A percentile compares a stretch with the other conserved stretches of the same genome.
Conservation (phyloP, 2,113 vertebrate genomes). For the Bettongia penicillata region DNA sequence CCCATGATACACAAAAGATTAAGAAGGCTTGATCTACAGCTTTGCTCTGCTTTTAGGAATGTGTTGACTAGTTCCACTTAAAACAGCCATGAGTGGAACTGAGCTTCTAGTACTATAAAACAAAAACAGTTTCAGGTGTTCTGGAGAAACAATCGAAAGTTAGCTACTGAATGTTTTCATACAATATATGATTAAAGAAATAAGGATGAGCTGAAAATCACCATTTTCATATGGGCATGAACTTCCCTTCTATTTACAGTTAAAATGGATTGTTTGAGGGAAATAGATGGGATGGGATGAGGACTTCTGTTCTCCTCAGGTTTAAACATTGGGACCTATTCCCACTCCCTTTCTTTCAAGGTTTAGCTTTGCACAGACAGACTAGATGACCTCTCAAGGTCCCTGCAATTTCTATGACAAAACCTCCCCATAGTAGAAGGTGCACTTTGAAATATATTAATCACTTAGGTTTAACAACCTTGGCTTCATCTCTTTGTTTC, state of each 20-base stretch:
- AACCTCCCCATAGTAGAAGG: not conserved
- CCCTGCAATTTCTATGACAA: not conserved
- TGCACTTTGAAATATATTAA: constrained; percentile 33
- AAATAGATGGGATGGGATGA: not conserved
- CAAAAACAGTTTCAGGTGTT: not conserved
- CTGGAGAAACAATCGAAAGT: not conserved
- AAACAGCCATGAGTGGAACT: not conserved
- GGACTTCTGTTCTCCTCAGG: not conserved
- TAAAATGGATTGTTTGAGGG: not conserved
- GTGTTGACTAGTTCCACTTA: not conserved
- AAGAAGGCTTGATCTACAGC: not conserved
- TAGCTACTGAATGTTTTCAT: not conserved
- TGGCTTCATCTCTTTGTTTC: constrained; percentile 23
- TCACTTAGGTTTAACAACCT: not conserved
- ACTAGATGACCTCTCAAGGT: not conserved
- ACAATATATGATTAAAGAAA: not conserved
- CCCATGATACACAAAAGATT: not conserved
- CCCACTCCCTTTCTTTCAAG: not conserved
- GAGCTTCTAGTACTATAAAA: constrained; percentile 3
- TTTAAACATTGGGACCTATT: not conserved
- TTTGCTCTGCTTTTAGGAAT: constrained; percentile 9
- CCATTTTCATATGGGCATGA: not conserved
- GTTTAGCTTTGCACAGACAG: not conserved
- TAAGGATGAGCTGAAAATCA: not conserved
- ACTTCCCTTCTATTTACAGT: not conserved